Evolutionary conservation across 1,140 invertebrate genomes (phyloP), one percentile per base, ranked within the genome.

Genomic region (Holcopasites calliopsidis): DNA sequence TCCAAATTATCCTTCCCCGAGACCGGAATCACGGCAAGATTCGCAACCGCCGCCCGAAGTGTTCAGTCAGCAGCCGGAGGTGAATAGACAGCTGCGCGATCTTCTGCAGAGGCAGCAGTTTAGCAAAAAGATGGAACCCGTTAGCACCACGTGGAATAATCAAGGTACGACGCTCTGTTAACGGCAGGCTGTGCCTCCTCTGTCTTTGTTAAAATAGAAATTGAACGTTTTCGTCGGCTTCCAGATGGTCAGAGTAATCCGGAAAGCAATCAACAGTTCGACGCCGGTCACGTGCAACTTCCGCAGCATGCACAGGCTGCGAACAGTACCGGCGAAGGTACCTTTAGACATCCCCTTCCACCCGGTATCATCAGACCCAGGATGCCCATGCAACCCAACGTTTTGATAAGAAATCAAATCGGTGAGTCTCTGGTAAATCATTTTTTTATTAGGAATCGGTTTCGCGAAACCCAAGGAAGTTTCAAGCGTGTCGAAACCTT

Each of bases 81-180:
- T 93, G 35, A 95, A 95, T 84, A 89, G 94, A 3, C 97, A 98
- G 84, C 90, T 97, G n/a, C 89, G 96, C 35, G 96, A 97, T 88
- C 90, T 98, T 55, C 91, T 98, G n/a, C 96, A 97, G 85, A 89
- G 95, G 35, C 95, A 96, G 82, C 94, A 95, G 61, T 92, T 93
- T 35, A 93, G 90, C 70, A 92, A 92, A 44, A 91, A 92, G 50
- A 84, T 91, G 62, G 90, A 92, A 71, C 84, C 86, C 11, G 75
- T 89, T 1, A 75, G 78, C 21, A 80, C 76, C 40, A 66, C 80
- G 33, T 92, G 90, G 90, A 88, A n/a, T n/a, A n/a, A 66, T 85
- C 90, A 88, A 88, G 89, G 90, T 91, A 81, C n/a, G n/a, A 18
- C n/a, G n/a, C n/a, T n/a, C n/a, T n/a, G n/a, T n/a, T n/a, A n/a